phyloP scores from a whole-genome alignment of 2,113 vertebrate species.

The Formicarius rufipectus region DNA sequence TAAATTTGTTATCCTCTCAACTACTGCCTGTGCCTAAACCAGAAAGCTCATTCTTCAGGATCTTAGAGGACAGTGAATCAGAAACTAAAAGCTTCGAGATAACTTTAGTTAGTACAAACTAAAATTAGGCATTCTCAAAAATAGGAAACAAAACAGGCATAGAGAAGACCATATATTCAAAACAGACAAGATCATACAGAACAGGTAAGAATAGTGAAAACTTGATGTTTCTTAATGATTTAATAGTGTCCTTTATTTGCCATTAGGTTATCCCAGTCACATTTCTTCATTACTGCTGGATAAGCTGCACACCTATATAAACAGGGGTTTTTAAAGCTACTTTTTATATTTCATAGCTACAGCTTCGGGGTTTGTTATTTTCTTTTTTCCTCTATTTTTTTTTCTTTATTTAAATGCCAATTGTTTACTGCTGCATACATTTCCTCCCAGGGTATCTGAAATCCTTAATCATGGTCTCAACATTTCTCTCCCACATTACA shows the following conservation, averaged over 20 bases:
- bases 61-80: background rate
- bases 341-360: background rate
- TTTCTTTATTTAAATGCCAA: background rate
- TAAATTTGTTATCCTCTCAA: background rate
- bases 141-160: background rate
- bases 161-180: background rate
- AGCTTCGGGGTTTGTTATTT: background rate
- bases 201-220: background rate
- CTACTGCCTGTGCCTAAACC: background rate
- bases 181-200: background rate
- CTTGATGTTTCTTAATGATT: background rate
- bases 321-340: background rate
- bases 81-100: background rate
- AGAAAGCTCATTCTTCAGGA: background rate
- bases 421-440: background rate
- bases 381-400: no score
- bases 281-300: background rate
- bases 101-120: background rate
- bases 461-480: background rate
- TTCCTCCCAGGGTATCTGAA: constrained; percentile 5
- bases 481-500: background rate
- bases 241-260: background rate
- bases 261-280: background rate
- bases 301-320: background rate
- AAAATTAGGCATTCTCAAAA: background rate